Evolutionary conservation across 35 echinoderm and acorn worm species (phyloP), one percentile per base, ranked within the genome.

Genomic region (Heliocidaris tuberculata): DNA sequence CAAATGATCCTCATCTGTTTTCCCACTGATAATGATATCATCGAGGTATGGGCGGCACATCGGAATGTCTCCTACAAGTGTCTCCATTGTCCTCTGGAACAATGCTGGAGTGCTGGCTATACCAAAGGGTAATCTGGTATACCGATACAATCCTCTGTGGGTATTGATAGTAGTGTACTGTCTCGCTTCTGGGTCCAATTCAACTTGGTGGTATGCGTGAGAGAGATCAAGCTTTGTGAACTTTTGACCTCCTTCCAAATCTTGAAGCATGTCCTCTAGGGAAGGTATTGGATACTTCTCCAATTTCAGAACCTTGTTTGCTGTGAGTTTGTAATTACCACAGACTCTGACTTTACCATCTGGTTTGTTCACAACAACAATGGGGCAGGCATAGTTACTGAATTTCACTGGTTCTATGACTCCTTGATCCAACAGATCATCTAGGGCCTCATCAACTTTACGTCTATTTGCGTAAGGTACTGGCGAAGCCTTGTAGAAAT

Each of bases 291-390:
- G 5, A 50, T 6, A 6, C 9, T 50, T 50, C 49, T 9, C 9
- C 49, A 50, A 4, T 50, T 6, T 9, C 49, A 50, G 49, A 9
- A 9, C 4, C 49, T 94, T 95, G 50, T 98, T 98, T 86, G 95
- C 94, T 31, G 97, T n/a, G n/a, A n/a, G n/a, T n/a, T 96, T 96
- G 87, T 96, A 97, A 85, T 97, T 96, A 16, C 95, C 86, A 49
- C 95, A 95, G 29, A 95, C 49, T 24, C 93, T 21, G 61, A 96
- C 48, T 30, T 92, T 30, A 49, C 96, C 93, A 61, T 92, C 47
- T 59, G 96, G 93, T 52, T 96, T 97, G 13, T 31, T 31, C 16
- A 94, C 96, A 29, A 94, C 88, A 29, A 97, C 95, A 47, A 97
- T 94, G 8, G 95, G 95, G 48, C 59, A 93, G 27, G 96, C 96